Base-by-base conservation (phyloP, 2,888 invertebrate species). In the Kryphioiulus occultus region DNA sequence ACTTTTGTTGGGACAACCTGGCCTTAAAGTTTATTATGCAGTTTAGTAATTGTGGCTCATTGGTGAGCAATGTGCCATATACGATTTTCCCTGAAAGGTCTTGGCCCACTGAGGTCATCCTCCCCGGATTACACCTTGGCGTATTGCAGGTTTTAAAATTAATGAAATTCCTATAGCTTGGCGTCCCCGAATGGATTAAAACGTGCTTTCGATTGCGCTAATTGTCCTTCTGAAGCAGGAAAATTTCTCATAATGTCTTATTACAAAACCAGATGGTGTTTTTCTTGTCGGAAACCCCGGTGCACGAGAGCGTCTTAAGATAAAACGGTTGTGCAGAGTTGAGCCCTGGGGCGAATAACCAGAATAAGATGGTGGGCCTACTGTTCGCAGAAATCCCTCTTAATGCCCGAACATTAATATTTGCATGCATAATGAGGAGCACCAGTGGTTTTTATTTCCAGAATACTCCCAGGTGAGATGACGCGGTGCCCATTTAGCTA, bases 381-480 rank as follows among this genome's bases (percentile, higher is more conserved):
- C 59, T 68, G 59, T 68, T 68, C 22, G 59, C 22, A 26, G 59
- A 68, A 68, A 68, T 19, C 59, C 22, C 59, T 84, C 22, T 84
- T 84, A 84, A 84, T 84, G 84, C 39, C 22, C 32, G 2, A 32
- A 39, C 39, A 84, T 84, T 84, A 84, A 84, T 84, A 84, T 84
- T 84, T 84, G 39, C 84, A 84, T 84, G 84, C 26, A n/a, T 84
- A 84, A 84, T 84, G 84, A 84, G 84, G 84, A n/a, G 35, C n/a
- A 39, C 84, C 35, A 32, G 84, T 84, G 84, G 32, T 84, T 84
- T 84, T 68, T 68, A 68, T 68, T 22, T 68, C 59, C 59, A 68
- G 22, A 68, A 68, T 10, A 68, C 59, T 68, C 59, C 59, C 59
- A 68, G 59, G 59, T 68, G 59, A 68, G 59, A 68, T 26, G 59